Percentiles rank a stretch among this genome's conserved stretches.
Evolutionary conservation across 2,113 vertebrate species (phyloP).

Genomic region (Chlamydotis undulata): DNA sequence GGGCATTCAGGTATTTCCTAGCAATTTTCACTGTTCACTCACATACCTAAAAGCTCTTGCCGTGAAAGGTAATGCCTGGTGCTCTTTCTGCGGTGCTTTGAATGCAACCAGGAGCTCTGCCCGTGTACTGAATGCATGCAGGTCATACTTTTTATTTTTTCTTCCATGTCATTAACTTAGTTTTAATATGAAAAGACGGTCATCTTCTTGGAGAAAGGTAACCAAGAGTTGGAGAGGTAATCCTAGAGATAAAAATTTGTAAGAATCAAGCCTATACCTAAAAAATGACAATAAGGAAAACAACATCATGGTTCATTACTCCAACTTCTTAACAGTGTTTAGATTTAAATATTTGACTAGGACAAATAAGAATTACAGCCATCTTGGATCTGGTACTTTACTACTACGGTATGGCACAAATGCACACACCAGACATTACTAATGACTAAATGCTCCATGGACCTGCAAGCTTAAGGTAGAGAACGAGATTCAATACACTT

Average conservation of each 20-base stretch:
- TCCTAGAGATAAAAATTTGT: background rate
- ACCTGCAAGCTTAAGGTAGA: background rate
- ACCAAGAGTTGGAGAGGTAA: background rate
- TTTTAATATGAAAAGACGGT: background rate
- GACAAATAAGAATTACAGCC: background rate
- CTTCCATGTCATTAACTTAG: background rate
- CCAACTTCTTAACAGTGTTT: background rate
- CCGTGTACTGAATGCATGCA: background rate
- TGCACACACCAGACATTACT: background rate
- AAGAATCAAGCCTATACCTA: background rate
- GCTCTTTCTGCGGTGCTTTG: background rate
- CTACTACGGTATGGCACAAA: background rate
- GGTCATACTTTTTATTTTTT: background rate
- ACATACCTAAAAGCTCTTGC: background rate
- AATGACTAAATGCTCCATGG: background rate
- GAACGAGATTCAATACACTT: background rate
- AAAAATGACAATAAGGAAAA: background rate
- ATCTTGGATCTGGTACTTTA: background rate
- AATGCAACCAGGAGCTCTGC: background rate
- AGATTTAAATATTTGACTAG: background rate
- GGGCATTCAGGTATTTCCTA: background rate
- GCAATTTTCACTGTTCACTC: constrained; percentile 17
- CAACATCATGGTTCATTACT: background rate
- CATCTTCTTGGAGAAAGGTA: background rate
- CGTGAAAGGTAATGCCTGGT: background rate